A percentile compares a stretch with the other conserved stretches of the same genome.
These are phyloP conservation scores for Poeciliopsis prolifica DNA, from an alignment of 2,113 vertebrate genomes.

Conservation along the genomic window DNA sequence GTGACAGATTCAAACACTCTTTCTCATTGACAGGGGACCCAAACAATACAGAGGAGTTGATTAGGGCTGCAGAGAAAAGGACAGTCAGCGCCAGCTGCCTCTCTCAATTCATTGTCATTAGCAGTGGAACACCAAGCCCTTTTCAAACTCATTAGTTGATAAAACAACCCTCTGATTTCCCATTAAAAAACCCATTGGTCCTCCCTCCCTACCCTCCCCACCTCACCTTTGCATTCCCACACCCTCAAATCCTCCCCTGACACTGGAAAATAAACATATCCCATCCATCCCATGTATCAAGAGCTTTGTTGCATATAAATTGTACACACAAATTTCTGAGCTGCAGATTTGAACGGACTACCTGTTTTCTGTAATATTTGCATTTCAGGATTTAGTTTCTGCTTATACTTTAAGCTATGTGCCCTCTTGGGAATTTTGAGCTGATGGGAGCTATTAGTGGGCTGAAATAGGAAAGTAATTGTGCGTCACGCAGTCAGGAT, in stretches of 20 bases:
- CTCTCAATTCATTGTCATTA: constrained; percentile 75
- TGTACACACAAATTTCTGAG: background rate
- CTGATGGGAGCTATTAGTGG: constrained; percentile 40
- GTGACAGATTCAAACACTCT: constrained; percentile 13
- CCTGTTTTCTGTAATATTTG: constrained; percentile 32
- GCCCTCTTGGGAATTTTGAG: constrained; percentile 40
- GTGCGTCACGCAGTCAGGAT: constrained; percentile 30
- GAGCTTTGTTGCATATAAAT: constrained; percentile 16
- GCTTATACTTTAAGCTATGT: constrained; percentile 12
- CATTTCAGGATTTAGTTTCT: constrained; percentile 30
- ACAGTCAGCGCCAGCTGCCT: constrained; percentile 61
- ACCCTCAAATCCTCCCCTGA: constrained; percentile 42
- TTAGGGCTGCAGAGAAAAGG: constrained; percentile 66
- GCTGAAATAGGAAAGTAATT: constrained; percentile 56
- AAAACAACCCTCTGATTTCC: constrained; percentile 77
- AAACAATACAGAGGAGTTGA: constrained; percentile 59
- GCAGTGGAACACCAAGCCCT: constrained; percentile 63
- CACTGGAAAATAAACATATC: constrained; percentile 47
- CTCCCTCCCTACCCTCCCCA: constrained; percentile 46
- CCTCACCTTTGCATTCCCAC: constrained; percentile 37
- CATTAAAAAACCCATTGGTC: constrained; percentile 71
- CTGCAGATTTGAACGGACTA: constrained; percentile 28
- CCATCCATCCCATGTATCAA: background rate
- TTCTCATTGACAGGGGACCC: constrained; percentile 57
- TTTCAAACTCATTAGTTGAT: constrained; percentile 81